Evolutionary conservation across 2,797 vertebrate species (phyloP), one percentile per base, ranked within the genome.

Genomic region (Falco peregrinus): DNA sequence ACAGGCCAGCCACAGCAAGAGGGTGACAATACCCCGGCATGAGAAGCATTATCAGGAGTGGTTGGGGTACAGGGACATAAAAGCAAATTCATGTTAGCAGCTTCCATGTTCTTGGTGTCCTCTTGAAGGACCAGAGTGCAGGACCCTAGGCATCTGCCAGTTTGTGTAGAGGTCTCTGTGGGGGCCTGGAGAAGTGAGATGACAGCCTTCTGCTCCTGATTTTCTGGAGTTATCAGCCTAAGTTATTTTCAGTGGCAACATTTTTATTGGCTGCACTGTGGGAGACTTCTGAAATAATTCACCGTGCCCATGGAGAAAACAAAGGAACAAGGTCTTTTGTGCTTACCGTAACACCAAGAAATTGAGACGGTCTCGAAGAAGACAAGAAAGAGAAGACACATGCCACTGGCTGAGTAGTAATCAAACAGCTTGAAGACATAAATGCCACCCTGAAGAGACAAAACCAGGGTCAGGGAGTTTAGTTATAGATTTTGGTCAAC

Each of bases 381-480:
- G 84, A 99, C 98, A 16, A 99, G 98, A 97, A 97, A 99, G 82
- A 99, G 98, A 28, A 99, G 98, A 92, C 98, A 99, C 99, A 99
- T 99, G 87, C 99, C 99, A 80, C 99, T 99, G 96, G 99, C 99
- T 3, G 99, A 99, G 97, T 99, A 99, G 97, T 99, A 99, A 97
- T 99, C 99, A 96, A 99, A 99, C 77, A 99, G 96, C 97, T 99
- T 99, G 98, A 99, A 99, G 76, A 99, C 99, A 73, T 99, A 99
- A 92, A 99, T 98, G 37, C 99, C 99, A 28, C 99, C 99, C 99
- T 99, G 97, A 61, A 87, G 95, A 90, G 56, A 97, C 25, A 96
- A 75, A 96, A 92, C 10, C 50, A 68, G 31, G 20, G 37, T 69
- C 28, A 83, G 87, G 33, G 45, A 61, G 12, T 31, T 93, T 67